Percentiles rank a stretch among this genome's conserved stretches.
Conservation (phyloP, 2,888 invertebrate genomes). For the Xylocampa areola region DNA sequence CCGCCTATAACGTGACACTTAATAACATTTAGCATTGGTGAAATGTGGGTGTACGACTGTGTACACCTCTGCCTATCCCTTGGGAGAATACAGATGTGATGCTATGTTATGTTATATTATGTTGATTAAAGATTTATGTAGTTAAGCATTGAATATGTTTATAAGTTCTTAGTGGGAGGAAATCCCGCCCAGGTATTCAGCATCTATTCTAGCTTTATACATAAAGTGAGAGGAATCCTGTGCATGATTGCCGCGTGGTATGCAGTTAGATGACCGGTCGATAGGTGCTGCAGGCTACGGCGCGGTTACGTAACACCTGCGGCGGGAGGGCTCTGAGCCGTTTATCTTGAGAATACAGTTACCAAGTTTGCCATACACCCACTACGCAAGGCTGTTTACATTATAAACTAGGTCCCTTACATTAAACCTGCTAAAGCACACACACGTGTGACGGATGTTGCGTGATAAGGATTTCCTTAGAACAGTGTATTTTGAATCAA, state of each 20-base stretch:
- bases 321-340: slow-evolving; percentile 43
- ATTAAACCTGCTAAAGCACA: slow-evolving; percentile 45
- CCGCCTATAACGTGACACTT: no score
- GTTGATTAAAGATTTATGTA: no score
- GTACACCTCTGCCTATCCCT: no score
- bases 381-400: slow-evolving; percentile 70
- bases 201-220: not conserved
- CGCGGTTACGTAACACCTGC: slow-evolving; percentile 79
- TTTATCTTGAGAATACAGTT: slow-evolving; percentile 78
- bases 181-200: no score
- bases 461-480: slow-evolving; percentile 32
- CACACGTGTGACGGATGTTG: slow-evolving; percentile 34
- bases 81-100: no score
- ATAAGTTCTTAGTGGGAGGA: no score
- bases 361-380: slow-evolving; percentile 70
- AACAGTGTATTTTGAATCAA: slow-evolving; percentile 6
- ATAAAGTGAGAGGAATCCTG: slow-evolving; percentile 5
- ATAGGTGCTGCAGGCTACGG: slow-evolving; percentile 75
- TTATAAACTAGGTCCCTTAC: slow-evolving; percentile 53
- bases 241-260: slow-evolving; percentile 30
- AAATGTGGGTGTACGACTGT: no score
- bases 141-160: no score
- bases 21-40: no score
- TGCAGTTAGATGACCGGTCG: slow-evolving; percentile 71
- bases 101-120: no score